Evolutionary conservation across 2,888 invertebrate species (phyloP).

Genomic region (Sceliomorpha sp.): DNA sequence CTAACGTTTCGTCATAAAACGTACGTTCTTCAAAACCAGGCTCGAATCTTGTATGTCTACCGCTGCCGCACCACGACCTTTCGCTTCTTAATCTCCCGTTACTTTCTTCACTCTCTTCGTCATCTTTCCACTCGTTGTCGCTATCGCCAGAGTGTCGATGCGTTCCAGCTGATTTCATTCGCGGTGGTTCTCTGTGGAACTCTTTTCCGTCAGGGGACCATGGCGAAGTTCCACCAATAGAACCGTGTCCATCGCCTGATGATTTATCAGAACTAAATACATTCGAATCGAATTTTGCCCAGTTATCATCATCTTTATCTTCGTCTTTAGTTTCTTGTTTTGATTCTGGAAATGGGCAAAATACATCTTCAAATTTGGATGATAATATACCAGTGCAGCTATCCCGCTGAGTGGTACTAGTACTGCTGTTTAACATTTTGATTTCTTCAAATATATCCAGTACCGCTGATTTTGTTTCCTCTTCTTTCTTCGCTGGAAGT

Average conservation of each 20-base stretch:
- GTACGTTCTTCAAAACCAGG: constrained; percentile 64
- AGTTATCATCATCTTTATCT: constrained; percentile 73
- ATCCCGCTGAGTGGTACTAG: constrained; percentile 25
- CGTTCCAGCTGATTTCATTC: constrained; percentile 71
- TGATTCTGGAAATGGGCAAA: constrained; percentile 68
- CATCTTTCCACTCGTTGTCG: constrained; percentile 78
- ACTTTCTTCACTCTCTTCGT: constrained; percentile 79
- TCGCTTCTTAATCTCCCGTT: constrained; percentile 76
- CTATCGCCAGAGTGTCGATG: constrained; percentile 79
- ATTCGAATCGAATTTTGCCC: constrained; percentile 78
- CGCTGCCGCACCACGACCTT: constrained; percentile 73
- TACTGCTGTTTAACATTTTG: constrained; percentile 71
- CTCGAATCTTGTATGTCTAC: constrained; percentile 66
- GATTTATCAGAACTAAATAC: constrained; percentile 72
- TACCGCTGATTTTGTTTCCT: constrained; percentile 63
- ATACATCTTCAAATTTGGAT: constrained; percentile 73
- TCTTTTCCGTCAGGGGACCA: constrained; percentile 90
- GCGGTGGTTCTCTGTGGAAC: constrained; percentile 77
- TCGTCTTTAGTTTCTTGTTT: constrained; percentile 63
- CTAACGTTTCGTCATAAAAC: too few species aligned
- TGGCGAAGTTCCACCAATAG: constrained; percentile 83
- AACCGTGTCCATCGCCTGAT: constrained; percentile 69
- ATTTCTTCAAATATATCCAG: constrained; percentile 78
- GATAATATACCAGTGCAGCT: constrained; percentile 42
- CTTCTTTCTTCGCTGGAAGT: constrained; percentile 57